Evolutionary conservation across 2,888 invertebrate genomes (phyloP).

Genomic region (Acanthosepion lycidas): DNA sequence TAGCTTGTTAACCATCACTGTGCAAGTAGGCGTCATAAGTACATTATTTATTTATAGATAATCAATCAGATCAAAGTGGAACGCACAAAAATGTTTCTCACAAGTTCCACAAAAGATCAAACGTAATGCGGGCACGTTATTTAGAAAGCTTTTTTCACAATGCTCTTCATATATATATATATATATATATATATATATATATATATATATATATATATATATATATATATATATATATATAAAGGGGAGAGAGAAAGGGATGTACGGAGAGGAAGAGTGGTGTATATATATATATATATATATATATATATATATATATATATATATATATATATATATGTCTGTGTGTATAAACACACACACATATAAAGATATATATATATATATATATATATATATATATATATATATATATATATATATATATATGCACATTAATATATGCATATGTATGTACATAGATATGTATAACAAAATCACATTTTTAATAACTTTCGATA

Average conservation of each 20-base stretch:
- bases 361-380: too few species aligned
- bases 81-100: not conserved
- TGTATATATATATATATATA: not conserved
- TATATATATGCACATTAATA: not conserved
- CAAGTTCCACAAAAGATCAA: not conserved
- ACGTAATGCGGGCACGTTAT: not conserved
- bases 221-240: too few species aligned
- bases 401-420: not conserved
- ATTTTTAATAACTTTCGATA: too few species aligned
- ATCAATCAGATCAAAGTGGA: not conserved
- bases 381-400: not conserved
- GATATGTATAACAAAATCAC: not conserved
- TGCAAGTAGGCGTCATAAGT: not conserved
- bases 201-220: too few species aligned
- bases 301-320: not conserved
- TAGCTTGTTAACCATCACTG: not conserved
- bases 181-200: too few species aligned
- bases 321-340: too few species aligned
- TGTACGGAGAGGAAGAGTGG: too few species aligned
- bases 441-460: not conserved
- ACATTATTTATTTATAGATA: not conserved
- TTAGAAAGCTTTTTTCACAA: not conserved
- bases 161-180: not conserved
- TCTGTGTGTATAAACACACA: not conserved
- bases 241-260: too few species aligned